A percentile compares a stretch with the other conserved stretches of the same genome.
Conservation (phyloP, 2,888 invertebrate genomes). For the Meteorus cinctellus region DNA sequence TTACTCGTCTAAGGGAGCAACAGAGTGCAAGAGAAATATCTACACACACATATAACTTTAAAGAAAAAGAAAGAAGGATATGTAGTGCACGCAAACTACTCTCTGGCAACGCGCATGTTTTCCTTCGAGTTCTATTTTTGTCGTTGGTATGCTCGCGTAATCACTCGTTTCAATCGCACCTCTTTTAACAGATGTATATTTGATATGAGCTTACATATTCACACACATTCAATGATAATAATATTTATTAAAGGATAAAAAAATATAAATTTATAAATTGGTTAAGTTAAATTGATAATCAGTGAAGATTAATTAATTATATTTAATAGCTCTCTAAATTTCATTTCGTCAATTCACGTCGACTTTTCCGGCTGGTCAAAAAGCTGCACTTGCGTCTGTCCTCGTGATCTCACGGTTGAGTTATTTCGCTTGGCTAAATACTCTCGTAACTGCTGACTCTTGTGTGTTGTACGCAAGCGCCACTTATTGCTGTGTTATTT, state of each 20-base stretch:
- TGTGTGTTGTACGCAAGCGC: neutral
- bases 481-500: slow-evolving; percentile 16
- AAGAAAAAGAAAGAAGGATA: slow-evolving; percentile 28
- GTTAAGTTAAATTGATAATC: slow-evolving; percentile 7
- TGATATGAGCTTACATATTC: neutral
- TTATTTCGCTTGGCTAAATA: slow-evolving; percentile 26
- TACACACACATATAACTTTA: neutral
- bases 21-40: neutral
- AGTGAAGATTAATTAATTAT: slow-evolving; percentile 33
- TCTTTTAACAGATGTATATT: slow-evolving; percentile 44
- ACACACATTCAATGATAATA: neutral
- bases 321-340: slow-evolving; percentile 22
- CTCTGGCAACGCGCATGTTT: slow-evolving; percentile 60
- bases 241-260: too few species aligned
- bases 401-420: slow-evolving; percentile 35
- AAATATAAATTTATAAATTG: too few species aligned
- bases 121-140: slow-evolving; percentile 63
- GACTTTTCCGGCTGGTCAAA: slow-evolving; percentile 28
- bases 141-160: slow-evolving; percentile 62
- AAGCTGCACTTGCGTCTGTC: neutral
- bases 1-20: neutral
- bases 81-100: slow-evolving; percentile 19
- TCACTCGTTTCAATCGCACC: slow-evolving; percentile 64
- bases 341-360: slow-evolving; percentile 26
- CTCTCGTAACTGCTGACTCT: slow-evolving; percentile 15